Percentiles rank a stretch among this genome's conserved stretches.
Evolutionary conservation across 2,113 vertebrate species (phyloP).

Genomic region (Dascyllus trimaculatus): DNA sequence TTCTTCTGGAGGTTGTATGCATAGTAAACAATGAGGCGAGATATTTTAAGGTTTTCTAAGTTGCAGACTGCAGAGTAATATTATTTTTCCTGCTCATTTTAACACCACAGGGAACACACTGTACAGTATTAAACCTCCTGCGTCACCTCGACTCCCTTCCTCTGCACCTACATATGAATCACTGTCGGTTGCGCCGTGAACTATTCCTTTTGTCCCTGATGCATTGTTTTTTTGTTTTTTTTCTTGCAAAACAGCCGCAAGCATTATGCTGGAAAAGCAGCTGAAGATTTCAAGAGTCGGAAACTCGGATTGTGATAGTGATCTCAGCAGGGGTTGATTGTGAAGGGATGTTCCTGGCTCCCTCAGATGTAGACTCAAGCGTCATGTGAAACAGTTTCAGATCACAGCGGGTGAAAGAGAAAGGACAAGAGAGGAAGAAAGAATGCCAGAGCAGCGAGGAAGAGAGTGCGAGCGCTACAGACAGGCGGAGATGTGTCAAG

Average conservation of each 20-base stretch:
- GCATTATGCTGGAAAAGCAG: conserved; percentile 13
- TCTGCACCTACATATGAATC: conserved; percentile 67
- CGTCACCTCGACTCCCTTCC: conserved; percentile 63
- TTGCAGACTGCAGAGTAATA: conserved; percentile 36
- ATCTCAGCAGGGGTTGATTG: conserved; percentile 43
- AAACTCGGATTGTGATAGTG: conserved; percentile 22
- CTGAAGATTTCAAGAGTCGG: conserved; percentile 20
- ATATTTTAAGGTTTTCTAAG: conserved; percentile 31
- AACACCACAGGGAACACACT: conserved; percentile 42
- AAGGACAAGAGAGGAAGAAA: conserved; percentile 15
- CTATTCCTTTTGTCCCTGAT: conserved; percentile 35
- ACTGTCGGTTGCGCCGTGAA: conserved; percentile 26
- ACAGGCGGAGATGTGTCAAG: conserved; percentile 35
- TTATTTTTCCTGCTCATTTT: conserved; percentile 42
- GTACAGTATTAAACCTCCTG: conserved; percentile 52
- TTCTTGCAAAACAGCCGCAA: conserved; percentile 52
- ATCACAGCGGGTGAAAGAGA: conserved; percentile 54
- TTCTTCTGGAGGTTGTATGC: conserved; percentile 23
- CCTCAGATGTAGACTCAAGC: conserved; percentile 48
- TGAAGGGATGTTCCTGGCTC: conserved; percentile 38
- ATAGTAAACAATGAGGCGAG: conserved; percentile 47
- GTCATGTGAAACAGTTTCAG: conserved; percentile 42
- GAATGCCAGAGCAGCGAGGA: conserved; percentile 25
- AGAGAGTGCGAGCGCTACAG: conserved; percentile 5
- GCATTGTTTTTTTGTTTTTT: background rate